These are phyloP conservation scores for Epizoanthus illoricatus DNA, from an alignment of 92 coral and sea anemone genomes.

Conservation along the genomic window DNA sequence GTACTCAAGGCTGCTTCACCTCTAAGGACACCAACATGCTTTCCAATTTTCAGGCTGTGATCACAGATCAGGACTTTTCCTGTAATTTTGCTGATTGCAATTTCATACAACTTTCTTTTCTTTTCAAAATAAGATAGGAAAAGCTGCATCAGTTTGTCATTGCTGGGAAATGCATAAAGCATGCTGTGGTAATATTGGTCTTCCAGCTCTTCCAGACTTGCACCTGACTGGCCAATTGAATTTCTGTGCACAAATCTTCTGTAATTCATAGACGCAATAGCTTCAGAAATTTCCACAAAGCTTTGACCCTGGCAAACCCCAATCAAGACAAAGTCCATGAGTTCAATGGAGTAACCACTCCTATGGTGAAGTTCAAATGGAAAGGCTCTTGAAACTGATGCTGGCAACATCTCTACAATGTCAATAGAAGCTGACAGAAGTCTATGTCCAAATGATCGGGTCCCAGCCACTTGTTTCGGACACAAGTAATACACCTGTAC, in stretches of 20 bases:
- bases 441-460: constrained; percentile 53
- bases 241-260: constrained; percentile 68
- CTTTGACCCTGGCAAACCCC: constrained; percentile 74
- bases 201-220: constrained; percentile 35
- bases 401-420: constrained; percentile 63
- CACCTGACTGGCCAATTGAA: constrained; percentile 36
- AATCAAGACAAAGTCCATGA: constrained; percentile 67
- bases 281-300: constrained; percentile 58
- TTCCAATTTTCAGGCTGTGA: constrained; percentile 68
- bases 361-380: constrained; percentile 76
- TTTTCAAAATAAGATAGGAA: constrained; percentile 64
- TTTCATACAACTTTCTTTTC: constrained; percentile 53
- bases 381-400: constrained; percentile 48
- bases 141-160: constrained; percentile 75
- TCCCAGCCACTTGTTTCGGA: constrained; percentile 35
- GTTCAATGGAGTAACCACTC: constrained; percentile 63
- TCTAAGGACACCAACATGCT: constrained; percentile 51
- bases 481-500: constrained; percentile 64
- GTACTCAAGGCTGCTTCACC: constrained; percentile 21
- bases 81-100: constrained; percentile 50
- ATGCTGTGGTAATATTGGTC: constrained; percentile 51
- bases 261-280: constrained; percentile 64
- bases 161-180: constrained; percentile 69
- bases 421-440: constrained; percentile 77
- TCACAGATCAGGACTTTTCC: constrained; percentile 75